Evolutionary conservation across 1,140 invertebrate genomes (phyloP).

Genomic region (Trialeurodes vaporariorum): DNA sequence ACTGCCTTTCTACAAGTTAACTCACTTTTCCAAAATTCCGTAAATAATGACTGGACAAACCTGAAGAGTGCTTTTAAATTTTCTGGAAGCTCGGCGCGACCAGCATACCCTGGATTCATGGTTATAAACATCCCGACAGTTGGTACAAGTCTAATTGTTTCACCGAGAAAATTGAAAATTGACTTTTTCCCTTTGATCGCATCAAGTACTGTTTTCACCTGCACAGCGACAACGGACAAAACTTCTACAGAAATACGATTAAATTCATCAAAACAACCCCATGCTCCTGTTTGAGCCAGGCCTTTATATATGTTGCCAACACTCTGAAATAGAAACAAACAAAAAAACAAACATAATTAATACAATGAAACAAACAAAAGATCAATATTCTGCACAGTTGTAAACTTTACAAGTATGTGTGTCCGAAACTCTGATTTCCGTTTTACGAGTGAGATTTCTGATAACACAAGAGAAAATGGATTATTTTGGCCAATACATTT

Average conservation of each 20-base stretch:
- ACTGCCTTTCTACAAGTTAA: too few relatives aligned
- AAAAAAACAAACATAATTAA: too few relatives aligned
- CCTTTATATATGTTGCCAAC: constrained; percentile 86
- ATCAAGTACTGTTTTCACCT: constrained; percentile 68
- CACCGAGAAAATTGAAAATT: constrained; percentile 73
- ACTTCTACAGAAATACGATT: constrained; percentile 89
- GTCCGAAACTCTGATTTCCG: too few relatives aligned
- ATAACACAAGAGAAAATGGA: too few relatives aligned
- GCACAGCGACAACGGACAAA: constrained; percentile 83
- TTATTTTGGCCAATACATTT: too few relatives aligned
- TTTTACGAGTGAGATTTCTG: too few relatives aligned
- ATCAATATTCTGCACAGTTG: too few relatives aligned
- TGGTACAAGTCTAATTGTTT: constrained; percentile 57
- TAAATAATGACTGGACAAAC: too few relatives aligned
- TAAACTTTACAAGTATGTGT: too few relatives aligned
- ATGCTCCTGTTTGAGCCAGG: constrained; percentile 83
- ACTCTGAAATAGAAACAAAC: too few relatives aligned
- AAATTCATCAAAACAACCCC: constrained; percentile 94
- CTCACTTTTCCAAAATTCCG: too few relatives aligned
- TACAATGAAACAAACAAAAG: too few relatives aligned
- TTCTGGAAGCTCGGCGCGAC: constrained; percentile 72
- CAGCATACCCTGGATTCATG: constrained; percentile 88
- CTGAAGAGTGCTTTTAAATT: constrained; percentile 59
- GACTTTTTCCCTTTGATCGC: constrained; percentile 69
- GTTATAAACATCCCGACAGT: constrained; percentile 87